Evolutionary conservation across 2,888 invertebrate genomes (phyloP), one percentile per base, ranked within the genome.

Genomic region (Portevinia maculata): DNA sequence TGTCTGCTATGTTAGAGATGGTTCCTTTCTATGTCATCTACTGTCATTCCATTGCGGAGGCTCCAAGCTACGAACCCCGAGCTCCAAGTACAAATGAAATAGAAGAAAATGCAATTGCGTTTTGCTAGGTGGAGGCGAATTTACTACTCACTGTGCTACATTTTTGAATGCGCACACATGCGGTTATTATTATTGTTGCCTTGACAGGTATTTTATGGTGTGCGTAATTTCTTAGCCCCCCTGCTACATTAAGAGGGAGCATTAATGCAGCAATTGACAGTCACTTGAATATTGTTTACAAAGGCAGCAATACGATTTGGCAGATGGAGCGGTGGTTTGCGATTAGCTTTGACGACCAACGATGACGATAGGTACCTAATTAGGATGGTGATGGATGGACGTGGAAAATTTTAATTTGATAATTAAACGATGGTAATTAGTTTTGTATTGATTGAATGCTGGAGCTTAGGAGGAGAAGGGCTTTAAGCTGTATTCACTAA

Each of bases 51-150:
- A 73, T 65, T 83, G 65, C 71, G 55, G 74, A 53, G 50, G 34
- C n/a, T 24, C 24, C 24, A n/a, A n/a, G n/a, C n/a, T n/a, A n/a
- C 24, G 3, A 24, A 24, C 5, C 24, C 24, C 24, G 34, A 37
- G 48, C 30, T 28, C 44, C 44, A 28, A 37, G 24, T 19, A 48
- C n/a, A 30, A 1, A 21, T 15, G 7, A 32, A 17, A 13, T n/a
- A 32, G 32, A 55, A 32, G 39, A 53, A 48, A 71, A 71, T 71
- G 59, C 76, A 76, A 71, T 76, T 83, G 62, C 71, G 71, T 83
- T 76, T 76, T 83, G 83, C 67, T 50, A 76, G 24, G 57, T 41
- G 57, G 50, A 41, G 53, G 39, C 3, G 65, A 28, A 24, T 52
- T 52, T 13, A 24, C n/a, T 11, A 15, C 11, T 17, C 50, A 0